Evolutionary conservation across 2,797 vertebrate species (phyloP), one percentile per base, ranked within the genome.

Genomic region (Poecilia wingei): DNA sequence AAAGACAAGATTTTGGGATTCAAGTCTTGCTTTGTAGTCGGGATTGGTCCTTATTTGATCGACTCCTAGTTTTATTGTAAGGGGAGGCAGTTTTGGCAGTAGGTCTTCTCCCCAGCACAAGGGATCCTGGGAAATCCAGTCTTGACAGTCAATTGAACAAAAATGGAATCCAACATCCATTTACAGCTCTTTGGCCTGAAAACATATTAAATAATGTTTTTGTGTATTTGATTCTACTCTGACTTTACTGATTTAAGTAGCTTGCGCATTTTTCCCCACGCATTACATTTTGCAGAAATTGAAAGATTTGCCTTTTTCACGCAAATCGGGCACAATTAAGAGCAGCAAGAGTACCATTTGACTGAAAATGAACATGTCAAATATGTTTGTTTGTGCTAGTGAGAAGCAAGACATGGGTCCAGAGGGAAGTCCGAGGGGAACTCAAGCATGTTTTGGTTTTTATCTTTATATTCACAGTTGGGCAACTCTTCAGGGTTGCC

Each of bases 401-500:
- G 10, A 41, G 47, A 53, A 49, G n/a, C 31, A 57, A 47, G 59
- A 77, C 25, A 28, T 18, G 64, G 55, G 49, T 10, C 25, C 39
- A 41, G 18, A 57, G 45, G 25, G 68, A 47, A n/a, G 13, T 80
- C 70, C 79, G 85, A 83, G 86, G 89, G 91, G 79, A 93, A 86
- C 92, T 88, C 72, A 73, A 90, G 81, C 72, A 83, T 81, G 77
- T 80, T 76, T 83, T 74, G 72, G 57, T 80, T 61, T 59, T 61
- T 61, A 84, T 87, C 88, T 84, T 89, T 93, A 92, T 84, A 91
- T 91, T 91, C 84, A 82, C 88, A 85, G 88, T 86, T 77, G 73
- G 84, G 79, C 77, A 83, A 76, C 76, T 88, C 88, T 92, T 74
- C 74, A 86, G 80, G 79, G 83, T 83, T 82, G 86, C 90, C 86